Evolutionary conservation across 1,140 invertebrate species (phyloP).

Genomic region (Trichogramma pretiosum): DNA sequence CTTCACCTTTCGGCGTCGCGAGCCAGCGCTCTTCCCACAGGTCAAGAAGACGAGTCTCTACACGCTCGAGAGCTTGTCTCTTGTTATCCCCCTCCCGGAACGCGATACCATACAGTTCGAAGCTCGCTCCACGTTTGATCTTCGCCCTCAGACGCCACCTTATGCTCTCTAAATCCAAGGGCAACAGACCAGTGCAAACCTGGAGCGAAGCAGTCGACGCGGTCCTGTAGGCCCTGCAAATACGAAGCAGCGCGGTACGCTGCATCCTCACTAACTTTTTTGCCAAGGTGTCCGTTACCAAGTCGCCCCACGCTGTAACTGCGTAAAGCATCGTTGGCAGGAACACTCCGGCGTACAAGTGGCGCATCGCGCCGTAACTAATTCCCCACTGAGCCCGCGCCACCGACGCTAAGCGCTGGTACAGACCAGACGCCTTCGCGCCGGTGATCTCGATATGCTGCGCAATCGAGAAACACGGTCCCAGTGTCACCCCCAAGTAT

Average conservation of each 20-base stretch:
- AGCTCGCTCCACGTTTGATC: no score
- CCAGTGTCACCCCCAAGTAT: background rate
- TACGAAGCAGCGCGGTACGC: background rate
- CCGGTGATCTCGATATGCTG: background rate
- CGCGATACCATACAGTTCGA: no score
- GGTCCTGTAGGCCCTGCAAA: background rate
- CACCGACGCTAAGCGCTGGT: background rate
- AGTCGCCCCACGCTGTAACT: background rate
- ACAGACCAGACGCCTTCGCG: background rate
- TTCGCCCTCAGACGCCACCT: no score
- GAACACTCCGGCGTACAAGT: background rate
- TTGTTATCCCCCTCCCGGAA: no score
- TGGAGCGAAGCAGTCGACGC: background rate
- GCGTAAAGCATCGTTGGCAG: background rate
- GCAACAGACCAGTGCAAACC: background rate
- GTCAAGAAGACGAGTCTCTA: no score
- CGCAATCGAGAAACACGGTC: background rate
- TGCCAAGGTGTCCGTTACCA: background rate
- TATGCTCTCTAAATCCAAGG: background rate
- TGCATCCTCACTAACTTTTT: background rate
- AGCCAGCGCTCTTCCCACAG: no score
- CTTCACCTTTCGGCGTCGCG: no score
- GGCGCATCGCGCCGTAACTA: background rate
- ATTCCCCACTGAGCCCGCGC: background rate
- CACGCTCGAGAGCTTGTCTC: no score